Conservation (phyloP, 1,140 invertebrate species). For the Drosophila setifemur region DNA sequence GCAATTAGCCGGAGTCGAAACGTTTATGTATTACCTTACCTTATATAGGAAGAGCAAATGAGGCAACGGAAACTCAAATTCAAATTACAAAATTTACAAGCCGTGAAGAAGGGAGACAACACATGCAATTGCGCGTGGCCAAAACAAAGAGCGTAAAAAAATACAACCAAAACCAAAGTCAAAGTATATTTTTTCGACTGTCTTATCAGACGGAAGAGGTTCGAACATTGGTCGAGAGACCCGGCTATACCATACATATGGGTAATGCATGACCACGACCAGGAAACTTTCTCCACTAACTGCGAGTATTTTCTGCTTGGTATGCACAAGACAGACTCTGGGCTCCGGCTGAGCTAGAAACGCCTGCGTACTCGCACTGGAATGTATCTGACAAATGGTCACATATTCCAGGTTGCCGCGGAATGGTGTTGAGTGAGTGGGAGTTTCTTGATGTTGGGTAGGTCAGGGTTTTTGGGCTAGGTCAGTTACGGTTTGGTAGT, state of each 20-base stretch:
- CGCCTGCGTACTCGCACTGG: slow-evolving; percentile 13
- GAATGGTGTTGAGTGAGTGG: not conserved
- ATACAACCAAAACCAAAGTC: slow-evolving; percentile 24
- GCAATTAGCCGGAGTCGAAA: slow-evolving; percentile 53
- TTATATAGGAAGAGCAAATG: slow-evolving; percentile 52
- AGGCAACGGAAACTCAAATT: slow-evolving; percentile 71
- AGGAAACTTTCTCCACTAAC: slow-evolving; percentile 47
- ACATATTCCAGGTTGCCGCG: not conserved
- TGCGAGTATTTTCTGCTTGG: slow-evolving; percentile 45
- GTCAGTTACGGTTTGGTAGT: slow-evolving; percentile 43
- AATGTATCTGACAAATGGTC: slow-evolving; percentile 14
- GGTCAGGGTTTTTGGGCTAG: slow-evolving; percentile 34
- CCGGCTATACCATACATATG: slow-evolving; percentile 6
- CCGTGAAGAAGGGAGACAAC: slow-evolving; percentile 30
- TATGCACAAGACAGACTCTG: slow-evolving; percentile 40
- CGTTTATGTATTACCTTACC: not conserved
- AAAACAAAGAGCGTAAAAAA: slow-evolving; percentile 26
- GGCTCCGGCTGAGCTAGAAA: slow-evolving; percentile 35
- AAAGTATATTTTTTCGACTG: slow-evolving; percentile 14
- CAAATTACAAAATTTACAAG: slow-evolving; percentile 69
- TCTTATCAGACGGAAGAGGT: slow-evolving; percentile 68
- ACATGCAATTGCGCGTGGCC: slow-evolving; percentile 48
- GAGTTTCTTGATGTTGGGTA: slow-evolving; percentile 31
- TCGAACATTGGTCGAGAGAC: slow-evolving; percentile 16
- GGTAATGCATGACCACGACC: slow-evolving; percentile 37